A percentile compares a stretch with the other conserved stretches of the same genome.
phyloP scores from a whole-genome alignment of 2,888 invertebrate genomes.

The Apamea sordens region DNA sequence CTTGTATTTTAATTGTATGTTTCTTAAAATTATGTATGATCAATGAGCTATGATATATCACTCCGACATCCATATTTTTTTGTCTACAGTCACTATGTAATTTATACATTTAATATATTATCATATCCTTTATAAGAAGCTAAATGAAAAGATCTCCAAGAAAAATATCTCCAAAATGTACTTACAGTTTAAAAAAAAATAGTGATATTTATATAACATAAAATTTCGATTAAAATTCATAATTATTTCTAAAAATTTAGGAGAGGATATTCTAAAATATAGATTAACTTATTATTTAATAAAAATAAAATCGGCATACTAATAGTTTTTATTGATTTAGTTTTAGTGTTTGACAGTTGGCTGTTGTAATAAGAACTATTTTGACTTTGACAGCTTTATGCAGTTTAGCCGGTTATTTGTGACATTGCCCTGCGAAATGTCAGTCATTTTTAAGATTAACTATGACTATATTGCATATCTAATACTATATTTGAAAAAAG shows the following conservation, averaged over 20 bases:
- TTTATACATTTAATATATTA: not conserved
- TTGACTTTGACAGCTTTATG: not conserved
- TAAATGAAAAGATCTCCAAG: not conserved
- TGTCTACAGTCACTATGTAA: not conserved
- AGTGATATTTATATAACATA: constrained; percentile 20
- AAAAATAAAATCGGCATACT: constrained; percentile 61
- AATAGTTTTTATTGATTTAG: constrained; percentile 60
- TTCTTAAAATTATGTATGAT: not conserved
- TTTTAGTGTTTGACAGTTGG: constrained; percentile 20
- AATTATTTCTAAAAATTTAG: constrained; percentile 62
- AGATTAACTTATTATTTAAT: constrained; percentile 66
- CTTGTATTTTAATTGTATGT: not conserved
- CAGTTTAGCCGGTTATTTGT: not conserved
- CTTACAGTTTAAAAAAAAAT: constrained; percentile 38
- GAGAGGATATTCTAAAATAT: constrained; percentile 69
- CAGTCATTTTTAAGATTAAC: no score
- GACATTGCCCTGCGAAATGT: not conserved
- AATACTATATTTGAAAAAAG: not conserved
- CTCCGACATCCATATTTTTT: not conserved
- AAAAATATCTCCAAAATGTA: constrained; percentile 51
- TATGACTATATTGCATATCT: not conserved
- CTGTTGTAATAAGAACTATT: constrained; percentile 38
- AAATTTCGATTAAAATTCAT: constrained; percentile 47
- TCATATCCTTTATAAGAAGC: not conserved
- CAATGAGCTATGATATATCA: not conserved